Conservation (phyloP, 2,113 vertebrate species). For the Ondatra zibethicus region DNA sequence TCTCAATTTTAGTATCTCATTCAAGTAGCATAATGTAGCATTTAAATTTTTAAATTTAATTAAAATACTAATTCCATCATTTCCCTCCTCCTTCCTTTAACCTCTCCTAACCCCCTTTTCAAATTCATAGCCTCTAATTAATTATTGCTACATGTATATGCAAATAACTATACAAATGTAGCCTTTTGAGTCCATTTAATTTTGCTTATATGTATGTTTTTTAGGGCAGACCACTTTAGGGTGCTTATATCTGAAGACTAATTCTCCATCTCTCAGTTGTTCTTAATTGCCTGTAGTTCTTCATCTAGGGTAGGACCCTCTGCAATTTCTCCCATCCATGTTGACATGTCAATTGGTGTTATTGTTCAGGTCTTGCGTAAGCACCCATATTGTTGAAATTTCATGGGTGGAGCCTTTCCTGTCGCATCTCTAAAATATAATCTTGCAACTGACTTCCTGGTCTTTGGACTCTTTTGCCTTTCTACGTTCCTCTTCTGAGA, state of each 20-base stretch:
- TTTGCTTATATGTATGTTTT: not conserved
- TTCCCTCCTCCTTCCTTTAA: not conserved
- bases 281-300: not conserved
- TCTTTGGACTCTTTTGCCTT: not conserved
- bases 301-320: not conserved
- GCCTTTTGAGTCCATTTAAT: not conserved
- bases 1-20: not conserved
- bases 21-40: not conserved
- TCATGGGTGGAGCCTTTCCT: not conserved
- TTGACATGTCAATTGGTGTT: no score
- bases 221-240: not conserved
- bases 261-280: not conserved
- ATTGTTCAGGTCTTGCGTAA: not conserved
- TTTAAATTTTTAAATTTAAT: not conserved
- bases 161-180: not conserved
- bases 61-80: not conserved
- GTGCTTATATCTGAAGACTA: not conserved
- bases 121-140: not conserved
- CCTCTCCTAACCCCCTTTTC: not conserved
- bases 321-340: not conserved
- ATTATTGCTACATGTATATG: no score
- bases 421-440: not conserved
- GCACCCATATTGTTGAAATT: not conserved
- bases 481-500: not conserved
- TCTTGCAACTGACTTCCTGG: not conserved